phyloP scores from a whole-genome alignment of 2,888 invertebrate species.

The Chrysolina haemoptera region DNA sequence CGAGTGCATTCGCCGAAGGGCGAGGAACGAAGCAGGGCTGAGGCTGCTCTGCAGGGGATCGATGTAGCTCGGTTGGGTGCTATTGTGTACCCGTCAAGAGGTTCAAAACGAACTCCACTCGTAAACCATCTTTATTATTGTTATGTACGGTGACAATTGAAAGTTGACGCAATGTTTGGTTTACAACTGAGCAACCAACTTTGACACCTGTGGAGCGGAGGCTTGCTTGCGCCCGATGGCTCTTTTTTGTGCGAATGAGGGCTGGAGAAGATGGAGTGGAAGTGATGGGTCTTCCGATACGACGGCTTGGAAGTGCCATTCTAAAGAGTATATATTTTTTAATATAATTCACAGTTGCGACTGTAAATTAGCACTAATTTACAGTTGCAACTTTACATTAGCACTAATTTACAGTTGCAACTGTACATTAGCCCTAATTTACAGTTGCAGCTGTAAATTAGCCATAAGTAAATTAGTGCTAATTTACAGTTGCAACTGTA shows the following conservation, averaged over 20 bases:
- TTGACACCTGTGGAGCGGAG: slow-evolving; percentile 45
- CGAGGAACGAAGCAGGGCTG: slow-evolving; percentile 45
- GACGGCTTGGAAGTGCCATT: too few relatives aligned
- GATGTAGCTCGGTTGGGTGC: slow-evolving; percentile 66
- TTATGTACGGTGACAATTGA: slow-evolving; percentile 62
- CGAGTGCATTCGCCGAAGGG: slow-evolving; percentile 31
- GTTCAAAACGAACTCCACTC: slow-evolving; percentile 64
- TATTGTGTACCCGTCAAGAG: slow-evolving; percentile 70
- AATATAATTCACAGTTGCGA: too few relatives aligned
- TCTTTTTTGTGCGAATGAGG: slow-evolving; percentile 31
- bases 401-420: too few relatives aligned
- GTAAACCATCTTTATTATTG: slow-evolving; percentile 70
- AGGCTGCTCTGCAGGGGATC: slow-evolving; percentile 58
- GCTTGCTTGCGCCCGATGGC: slow-evolving; percentile 40
- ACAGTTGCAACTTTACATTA: too few relatives aligned
- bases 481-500: too few relatives aligned
- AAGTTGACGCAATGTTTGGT: slow-evolving; percentile 63
- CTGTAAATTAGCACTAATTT: too few relatives aligned
- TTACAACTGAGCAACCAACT: slow-evolving; percentile 54
- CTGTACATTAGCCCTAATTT: too few relatives aligned
- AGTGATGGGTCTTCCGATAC: background rate
- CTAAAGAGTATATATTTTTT: background rate
- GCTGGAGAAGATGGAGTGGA: slow-evolving; percentile 17
- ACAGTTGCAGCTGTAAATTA: too few relatives aligned
- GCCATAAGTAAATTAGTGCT: too few relatives aligned